Conservation (phyloP, 2,888 invertebrate species). For the Caenorhabditis drosophilae region DNA sequence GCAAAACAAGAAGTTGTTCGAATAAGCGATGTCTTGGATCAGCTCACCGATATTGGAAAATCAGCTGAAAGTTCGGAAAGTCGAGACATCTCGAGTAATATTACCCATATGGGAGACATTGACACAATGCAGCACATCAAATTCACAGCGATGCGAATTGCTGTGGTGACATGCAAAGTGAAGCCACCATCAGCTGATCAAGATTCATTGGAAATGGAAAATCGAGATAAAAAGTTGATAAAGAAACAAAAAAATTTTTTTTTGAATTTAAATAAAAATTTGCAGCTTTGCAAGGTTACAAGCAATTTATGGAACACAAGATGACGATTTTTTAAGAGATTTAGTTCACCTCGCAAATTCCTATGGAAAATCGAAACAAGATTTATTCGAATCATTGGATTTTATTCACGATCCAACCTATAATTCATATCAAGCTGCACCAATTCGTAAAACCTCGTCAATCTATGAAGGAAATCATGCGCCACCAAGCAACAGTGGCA, state of each 20-base stretch:
- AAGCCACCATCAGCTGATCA: constrained; percentile 64
- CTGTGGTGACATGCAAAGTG: constrained; percentile 68
- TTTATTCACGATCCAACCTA: constrained; percentile 16
- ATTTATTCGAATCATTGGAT: constrained; percentile 22
- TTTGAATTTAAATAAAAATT: constrained; percentile 7
- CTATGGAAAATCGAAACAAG: constrained; percentile 61
- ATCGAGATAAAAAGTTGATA: constrained; percentile 1
- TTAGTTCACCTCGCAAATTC: constrained; percentile 61
- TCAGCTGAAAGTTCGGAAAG: constrained; percentile 40
- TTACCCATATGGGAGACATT: constrained; percentile 66
- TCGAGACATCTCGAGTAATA: constrained; percentile 53
- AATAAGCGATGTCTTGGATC: constrained; percentile 57
- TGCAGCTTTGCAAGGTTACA: constrained; percentile 18
- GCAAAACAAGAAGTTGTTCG: constrained; percentile 51
- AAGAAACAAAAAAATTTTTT: not conserved
- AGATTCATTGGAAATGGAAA: constrained; percentile 17
- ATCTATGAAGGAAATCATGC: constrained; percentile 9
- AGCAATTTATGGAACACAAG: constrained; percentile 14
- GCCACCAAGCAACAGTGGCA: not conserved
- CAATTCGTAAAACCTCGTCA: constrained; percentile 30
- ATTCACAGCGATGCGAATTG: constrained; percentile 68
- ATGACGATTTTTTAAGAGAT: constrained; percentile 64
- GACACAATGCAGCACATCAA: constrained; percentile 64
- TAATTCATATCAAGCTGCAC: constrained; percentile 7
- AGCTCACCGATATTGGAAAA: constrained; percentile 43